phyloP scores from a whole-genome alignment of 2,797 vertebrate genomes.

The Lutra lutra region DNA sequence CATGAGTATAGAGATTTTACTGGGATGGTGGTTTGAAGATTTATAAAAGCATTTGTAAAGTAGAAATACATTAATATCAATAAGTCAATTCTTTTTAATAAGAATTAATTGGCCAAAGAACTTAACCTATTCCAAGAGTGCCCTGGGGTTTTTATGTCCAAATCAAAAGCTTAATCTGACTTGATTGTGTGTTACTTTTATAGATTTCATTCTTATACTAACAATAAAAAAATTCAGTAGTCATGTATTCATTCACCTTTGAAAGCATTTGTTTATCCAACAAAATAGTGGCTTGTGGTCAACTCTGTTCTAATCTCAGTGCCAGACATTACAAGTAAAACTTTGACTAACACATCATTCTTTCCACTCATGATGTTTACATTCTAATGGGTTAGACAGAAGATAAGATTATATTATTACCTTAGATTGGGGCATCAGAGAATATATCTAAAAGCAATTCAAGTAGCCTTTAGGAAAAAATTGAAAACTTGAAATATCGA shows the following conservation, averaged over 20 bases:
- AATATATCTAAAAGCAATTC: neutral
- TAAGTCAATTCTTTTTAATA: neutral
- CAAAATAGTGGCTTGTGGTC: neutral
- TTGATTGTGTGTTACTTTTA: neutral
- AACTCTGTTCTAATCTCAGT: neutral
- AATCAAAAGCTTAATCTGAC: neutral
- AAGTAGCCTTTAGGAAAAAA: neutral
- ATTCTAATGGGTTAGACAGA: neutral
- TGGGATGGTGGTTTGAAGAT: neutral
- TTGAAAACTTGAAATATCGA: neutral
- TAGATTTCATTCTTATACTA: neutral
- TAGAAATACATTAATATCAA: neutral
- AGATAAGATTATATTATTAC: neutral
- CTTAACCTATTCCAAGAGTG: neutral
- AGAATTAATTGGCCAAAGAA: neutral
- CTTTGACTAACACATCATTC: neutral
- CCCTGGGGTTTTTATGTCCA: neutral
- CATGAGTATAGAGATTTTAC: neutral
- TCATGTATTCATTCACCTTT: neutral
- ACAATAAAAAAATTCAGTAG: neutral
- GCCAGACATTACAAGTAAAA: neutral
- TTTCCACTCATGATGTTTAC: neutral
- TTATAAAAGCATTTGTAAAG: neutral
- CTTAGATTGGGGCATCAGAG: neutral
- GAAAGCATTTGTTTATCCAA: neutral